Conservation (phyloP, 1,140 invertebrate genomes). For the Diabrotica undecimpunctata region DNA sequence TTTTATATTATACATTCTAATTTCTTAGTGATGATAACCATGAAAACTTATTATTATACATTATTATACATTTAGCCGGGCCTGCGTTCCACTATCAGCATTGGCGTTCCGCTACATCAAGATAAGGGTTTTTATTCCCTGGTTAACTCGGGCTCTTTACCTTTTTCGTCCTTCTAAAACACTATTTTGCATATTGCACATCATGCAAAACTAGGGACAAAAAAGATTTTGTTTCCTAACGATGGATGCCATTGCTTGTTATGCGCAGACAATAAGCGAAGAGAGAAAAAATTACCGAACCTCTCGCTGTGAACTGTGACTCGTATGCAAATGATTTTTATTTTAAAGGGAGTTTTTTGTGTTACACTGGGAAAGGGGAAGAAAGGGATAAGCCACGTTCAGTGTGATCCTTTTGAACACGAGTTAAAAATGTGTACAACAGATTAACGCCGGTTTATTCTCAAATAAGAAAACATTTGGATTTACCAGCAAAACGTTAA, state of each 20-base stretch:
- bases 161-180: background rate
- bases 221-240: background rate
- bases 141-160: background rate
- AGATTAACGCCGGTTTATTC: no score
- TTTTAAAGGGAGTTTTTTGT: background rate
- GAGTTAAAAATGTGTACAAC: no score
- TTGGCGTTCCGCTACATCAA: background rate
- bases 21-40: no score
- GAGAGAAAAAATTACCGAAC: background rate
- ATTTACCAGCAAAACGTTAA: no score
- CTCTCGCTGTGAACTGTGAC: background rate
- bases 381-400: background rate
- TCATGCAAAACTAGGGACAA: background rate
- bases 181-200: background rate
- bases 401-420: no score
- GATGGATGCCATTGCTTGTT: background rate
- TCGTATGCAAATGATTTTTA: background rate
- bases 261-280: background rate
- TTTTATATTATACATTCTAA: no score
- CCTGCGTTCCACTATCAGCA: background rate
- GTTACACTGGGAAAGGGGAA: background rate
- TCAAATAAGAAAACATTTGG: no score
- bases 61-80: no score
- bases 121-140: background rate
- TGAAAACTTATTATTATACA: no score